Base-by-base conservation (phyloP, 2,113 vertebrate genomes). In the Balaenoptera acutorostrata region DNA sequence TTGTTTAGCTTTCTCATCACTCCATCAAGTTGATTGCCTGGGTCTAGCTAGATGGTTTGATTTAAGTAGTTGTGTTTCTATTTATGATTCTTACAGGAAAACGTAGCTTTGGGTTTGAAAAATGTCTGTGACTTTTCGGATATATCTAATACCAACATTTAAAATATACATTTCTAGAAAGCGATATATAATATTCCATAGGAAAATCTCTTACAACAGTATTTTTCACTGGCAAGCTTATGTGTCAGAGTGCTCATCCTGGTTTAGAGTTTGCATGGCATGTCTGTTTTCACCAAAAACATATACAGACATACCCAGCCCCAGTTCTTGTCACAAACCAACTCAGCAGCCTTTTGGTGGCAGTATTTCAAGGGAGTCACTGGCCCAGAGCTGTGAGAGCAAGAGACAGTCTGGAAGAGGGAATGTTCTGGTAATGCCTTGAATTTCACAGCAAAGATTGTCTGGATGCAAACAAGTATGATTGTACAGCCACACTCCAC, bases 51-150 rank as follows among this genome's bases (percentile, higher is more conserved):
- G 12, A 41, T 78, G n/a, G 61, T 78, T 84, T 96, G 21, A 66
- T 93, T 86, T 84, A 88, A 84, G 23, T 86, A 85, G 8, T 59
- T 96, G 12, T 74, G 72, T 89, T 95, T 96, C 29, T 92, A 2
- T 77, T 77, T 95, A 52, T 49, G 39, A 89, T 33, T 92, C 21
- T 97, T 97, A 89, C 0, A 83, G 72, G 41, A 78, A 85, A 87
- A 71, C 89, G 8, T 52, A 36, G 71, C 11, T 91, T 95, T 66
- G 77, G n/a, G 13, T 95, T 96, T 78, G 49, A 27, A 95, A 90
- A 87, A 59, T 20, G 2, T 39, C 6, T 88, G 3, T 71, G 85
- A 49, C 31, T 94, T 91, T 96, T 83, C 63, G 86, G 8, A 63
- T 87, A 74, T 59, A 63, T 66, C 17, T 80, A 72, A 74, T 59